phyloP scores from a whole-genome alignment of 2,888 invertebrate species.

The Stratiomys singularior region DNA sequence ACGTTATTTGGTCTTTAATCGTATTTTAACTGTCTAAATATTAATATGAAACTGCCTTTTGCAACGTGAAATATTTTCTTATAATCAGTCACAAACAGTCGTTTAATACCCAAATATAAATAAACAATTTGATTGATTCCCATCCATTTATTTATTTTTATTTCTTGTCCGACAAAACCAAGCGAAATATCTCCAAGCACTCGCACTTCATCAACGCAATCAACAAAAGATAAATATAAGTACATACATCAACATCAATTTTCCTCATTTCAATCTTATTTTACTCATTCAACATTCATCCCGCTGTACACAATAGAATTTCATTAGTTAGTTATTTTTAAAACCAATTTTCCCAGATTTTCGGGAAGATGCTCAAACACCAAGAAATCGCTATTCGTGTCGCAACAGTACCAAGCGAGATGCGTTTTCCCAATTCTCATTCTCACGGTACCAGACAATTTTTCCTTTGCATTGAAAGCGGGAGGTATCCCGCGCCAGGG shows the following conservation, averaged over 20 bases:
- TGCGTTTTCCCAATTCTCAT: conserved; percentile 17
- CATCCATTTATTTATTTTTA: conserved; percentile 1
- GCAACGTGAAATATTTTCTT: too few relatives aligned
- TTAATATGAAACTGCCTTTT: too few relatives aligned
- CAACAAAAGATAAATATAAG: neutral
- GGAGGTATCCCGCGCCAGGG: neutral
- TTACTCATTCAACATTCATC: neutral
- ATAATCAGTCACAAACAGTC: too few relatives aligned
- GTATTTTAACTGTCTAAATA: too few relatives aligned
- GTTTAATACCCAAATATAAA: neutral
- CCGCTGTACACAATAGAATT: neutral
- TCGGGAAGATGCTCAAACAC: neutral
- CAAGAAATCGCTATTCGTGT: conserved; percentile 14
- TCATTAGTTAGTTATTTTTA: conserved; percentile 15
- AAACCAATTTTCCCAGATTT: conserved; percentile 11
- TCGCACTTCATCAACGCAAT: neutral
- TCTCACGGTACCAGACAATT: neutral
- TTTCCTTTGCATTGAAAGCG: neutral
- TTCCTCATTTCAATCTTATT: neutral
- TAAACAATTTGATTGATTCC: neutral
- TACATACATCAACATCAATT: conserved; percentile 5
- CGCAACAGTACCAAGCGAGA: neutral
- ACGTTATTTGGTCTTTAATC: too few relatives aligned
- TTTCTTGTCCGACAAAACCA: neutral
- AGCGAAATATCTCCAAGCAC: neutral